Percentiles rank a stretch among this genome's conserved stretches.
These are phyloP conservation scores for Lagria hirta DNA, from an alignment of 2,888 invertebrate species.

Conservation along the genomic window DNA sequence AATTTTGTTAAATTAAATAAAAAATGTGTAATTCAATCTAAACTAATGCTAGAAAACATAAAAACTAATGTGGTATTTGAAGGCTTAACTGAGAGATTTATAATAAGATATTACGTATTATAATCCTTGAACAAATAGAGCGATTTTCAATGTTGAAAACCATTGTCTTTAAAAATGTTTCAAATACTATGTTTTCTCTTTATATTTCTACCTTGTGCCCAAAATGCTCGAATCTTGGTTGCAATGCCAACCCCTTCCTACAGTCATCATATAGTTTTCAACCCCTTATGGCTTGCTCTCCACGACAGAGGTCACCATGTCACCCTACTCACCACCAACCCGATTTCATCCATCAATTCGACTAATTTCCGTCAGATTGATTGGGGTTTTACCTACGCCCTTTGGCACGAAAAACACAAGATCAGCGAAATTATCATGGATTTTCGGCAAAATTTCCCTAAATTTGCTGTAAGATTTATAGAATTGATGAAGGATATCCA, in stretches of 20 bases:
- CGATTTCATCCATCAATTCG: conserved; percentile 44
- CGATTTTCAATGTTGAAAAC: too few relatives aligned
- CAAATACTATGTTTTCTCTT: background rate
- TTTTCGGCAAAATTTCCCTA: conserved; percentile 15
- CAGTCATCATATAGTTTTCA: conserved; percentile 56
- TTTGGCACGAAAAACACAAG: conserved; percentile 23
- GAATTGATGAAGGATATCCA: conserved; percentile 25
- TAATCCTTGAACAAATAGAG: too few relatives aligned
- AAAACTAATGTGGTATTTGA: too few relatives aligned
- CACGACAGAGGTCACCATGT: conserved; percentile 55
- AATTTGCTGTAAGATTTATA: conserved; percentile 21
- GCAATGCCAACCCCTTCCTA: conserved; percentile 34
- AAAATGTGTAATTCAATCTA: too few relatives aligned
- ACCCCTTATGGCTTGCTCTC: conserved; percentile 52
- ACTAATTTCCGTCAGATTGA: conserved; percentile 48
- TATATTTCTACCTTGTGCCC: background rate
- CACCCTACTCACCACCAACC: conserved; percentile 54
- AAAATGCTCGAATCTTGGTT: conserved; percentile 30
- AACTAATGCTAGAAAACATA: too few relatives aligned
- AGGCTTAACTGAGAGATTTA: too few relatives aligned
- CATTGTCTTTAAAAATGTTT: too few relatives aligned
- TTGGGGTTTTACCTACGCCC: conserved; percentile 41
- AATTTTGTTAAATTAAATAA: too few relatives aligned
- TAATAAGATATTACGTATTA: too few relatives aligned
- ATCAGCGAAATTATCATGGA: conserved; percentile 21